Percentiles rank a stretch among this genome's conserved stretches.
Conservation (phyloP, 2,888 invertebrate genomes). For the Criorhina ranunculi region DNA sequence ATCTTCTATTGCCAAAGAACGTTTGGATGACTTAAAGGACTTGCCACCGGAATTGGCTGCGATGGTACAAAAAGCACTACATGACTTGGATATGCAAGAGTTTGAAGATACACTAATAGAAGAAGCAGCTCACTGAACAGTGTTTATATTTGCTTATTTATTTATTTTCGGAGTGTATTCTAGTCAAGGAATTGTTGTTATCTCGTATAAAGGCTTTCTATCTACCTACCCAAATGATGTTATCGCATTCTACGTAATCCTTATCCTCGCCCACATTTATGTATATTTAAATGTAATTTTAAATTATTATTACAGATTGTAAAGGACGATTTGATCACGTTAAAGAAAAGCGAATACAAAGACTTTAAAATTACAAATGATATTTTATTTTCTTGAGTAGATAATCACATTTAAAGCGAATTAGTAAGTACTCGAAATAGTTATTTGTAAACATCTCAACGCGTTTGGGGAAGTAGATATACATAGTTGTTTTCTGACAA, state of each 20-base stretch:
- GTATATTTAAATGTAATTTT: conserved; percentile 34
- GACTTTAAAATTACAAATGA: conserved; percentile 19
- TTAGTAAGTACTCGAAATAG: too few relatives aligned
- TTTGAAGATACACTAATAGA: conserved; percentile 79
- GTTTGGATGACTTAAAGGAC: conserved; percentile 85
- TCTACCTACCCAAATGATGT: conserved; percentile 26
- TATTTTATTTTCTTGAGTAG: background rate
- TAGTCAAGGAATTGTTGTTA: conserved; percentile 71
- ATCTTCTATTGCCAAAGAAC: conserved; percentile 81
- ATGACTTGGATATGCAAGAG: conserved; percentile 84
- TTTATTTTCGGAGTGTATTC: conserved; percentile 26
- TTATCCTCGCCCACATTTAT: conserved; percentile 13
- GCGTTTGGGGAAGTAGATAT: too few relatives aligned
- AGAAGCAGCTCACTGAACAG: conserved; percentile 46
- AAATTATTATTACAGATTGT: conserved; percentile 66
- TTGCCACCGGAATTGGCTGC: conserved; percentile 87
- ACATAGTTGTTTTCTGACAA: too few relatives aligned
- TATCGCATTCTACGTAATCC: conserved; percentile 22
- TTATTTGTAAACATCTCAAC: too few relatives aligned
- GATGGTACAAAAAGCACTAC: conserved; percentile 86
- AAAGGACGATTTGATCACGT: conserved; percentile 25
- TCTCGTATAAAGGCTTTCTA: conserved; percentile 46
- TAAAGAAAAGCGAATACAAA: conserved; percentile 44
- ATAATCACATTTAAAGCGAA: too few relatives aligned
- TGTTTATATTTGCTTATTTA: background rate